phyloP scores from a whole-genome alignment of 1,140 invertebrate genomes.

The Maniola jurtina region DNA sequence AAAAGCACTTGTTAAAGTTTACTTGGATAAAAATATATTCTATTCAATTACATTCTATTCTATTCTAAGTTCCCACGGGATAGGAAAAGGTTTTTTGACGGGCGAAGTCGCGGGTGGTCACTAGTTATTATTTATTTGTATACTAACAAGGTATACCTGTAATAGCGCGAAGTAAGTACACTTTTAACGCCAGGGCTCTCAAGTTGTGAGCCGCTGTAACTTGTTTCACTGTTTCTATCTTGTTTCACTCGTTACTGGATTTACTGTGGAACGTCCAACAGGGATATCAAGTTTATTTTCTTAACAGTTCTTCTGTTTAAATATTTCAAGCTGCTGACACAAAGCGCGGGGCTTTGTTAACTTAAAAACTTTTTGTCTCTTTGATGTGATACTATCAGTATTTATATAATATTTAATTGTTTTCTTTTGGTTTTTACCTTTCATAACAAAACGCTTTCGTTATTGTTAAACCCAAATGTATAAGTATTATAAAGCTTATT shows the following conservation, averaged over 20 bases:
- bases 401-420: too few relatives aligned
- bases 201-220: conserved; percentile 7
- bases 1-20: too few relatives aligned
- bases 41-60: too few relatives aligned
- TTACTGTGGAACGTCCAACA: background rate
- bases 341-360: background rate
- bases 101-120: too few relatives aligned
- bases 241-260: conserved; percentile 1
- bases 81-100: too few relatives aligned
- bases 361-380: background rate
- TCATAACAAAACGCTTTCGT: too few relatives aligned
- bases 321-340: background rate
- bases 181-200: background rate
- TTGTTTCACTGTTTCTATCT: conserved; percentile 2
- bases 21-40: too few relatives aligned
- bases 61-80: too few relatives aligned
- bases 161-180: background rate
- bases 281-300: conserved; percentile 4
- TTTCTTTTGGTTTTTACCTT: too few relatives aligned
- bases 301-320: background rate
- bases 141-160: background rate
- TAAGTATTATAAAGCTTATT: too few relatives aligned
- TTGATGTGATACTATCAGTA: background rate
- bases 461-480: too few relatives aligned
- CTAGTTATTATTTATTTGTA: too few relatives aligned